Evolutionary conservation across 2,113 vertebrate genomes (phyloP).

Genomic region (Cheilinus undulatus): DNA sequence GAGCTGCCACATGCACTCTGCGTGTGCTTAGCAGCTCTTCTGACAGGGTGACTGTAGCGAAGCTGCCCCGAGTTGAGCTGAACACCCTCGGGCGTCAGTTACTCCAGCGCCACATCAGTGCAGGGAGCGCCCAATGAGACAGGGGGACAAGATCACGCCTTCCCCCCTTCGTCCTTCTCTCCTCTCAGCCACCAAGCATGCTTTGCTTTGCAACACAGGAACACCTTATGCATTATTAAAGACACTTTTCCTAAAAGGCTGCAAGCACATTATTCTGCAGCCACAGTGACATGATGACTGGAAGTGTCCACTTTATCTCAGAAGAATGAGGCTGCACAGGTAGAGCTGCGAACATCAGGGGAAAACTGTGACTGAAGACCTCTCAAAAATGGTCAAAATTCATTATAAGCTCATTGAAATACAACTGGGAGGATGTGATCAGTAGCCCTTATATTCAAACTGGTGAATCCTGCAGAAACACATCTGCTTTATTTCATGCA

Average conservation of each 20-base stretch:
- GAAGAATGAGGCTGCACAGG: conserved; percentile 47
- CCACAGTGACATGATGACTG: conserved; percentile 75
- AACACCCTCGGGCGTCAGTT: conserved; percentile 66
- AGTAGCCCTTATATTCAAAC: background rate
- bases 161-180: conserved; percentile 6
- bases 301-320: conserved; percentile 72
- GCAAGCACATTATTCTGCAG: conserved; percentile 77
- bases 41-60: conserved; percentile 73
- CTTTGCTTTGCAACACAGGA: conserved; percentile 74
- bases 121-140: conserved; percentile 49
- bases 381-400: no score
- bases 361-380: no score
- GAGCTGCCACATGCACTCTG: conserved; percentile 62
- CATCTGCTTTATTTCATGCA: no score
- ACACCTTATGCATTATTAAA: conserved; percentile 84
- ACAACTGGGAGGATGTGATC: background rate
- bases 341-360: conserved; percentile 36
- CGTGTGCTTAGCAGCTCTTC: conserved; percentile 58
- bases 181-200: conserved; percentile 62
- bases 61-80: conserved; percentile 64
- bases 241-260: conserved; percentile 86
- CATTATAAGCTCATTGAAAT: background rate
- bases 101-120: conserved; percentile 52
- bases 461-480: background rate
- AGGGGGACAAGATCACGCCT: conserved; percentile 51